A percentile compares a stretch with the other conserved stretches of the same genome.
Conservation (phyloP, 2,888 invertebrate species). For the Rhamphomyia laevipes region DNA sequence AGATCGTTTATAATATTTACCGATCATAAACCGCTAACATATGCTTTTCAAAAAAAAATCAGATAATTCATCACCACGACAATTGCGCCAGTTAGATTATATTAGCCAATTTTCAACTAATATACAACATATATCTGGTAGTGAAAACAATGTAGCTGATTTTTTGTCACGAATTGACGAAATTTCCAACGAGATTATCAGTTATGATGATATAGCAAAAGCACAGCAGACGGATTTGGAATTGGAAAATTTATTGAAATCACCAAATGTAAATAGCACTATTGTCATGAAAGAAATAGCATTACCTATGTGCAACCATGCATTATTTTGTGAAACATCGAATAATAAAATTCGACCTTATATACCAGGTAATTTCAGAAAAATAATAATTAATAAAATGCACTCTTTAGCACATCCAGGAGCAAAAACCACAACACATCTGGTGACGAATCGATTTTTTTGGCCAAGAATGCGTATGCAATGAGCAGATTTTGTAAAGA, state of each 20-base stretch:
- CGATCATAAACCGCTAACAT: constrained; percentile 13
- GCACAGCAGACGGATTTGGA: neutral
- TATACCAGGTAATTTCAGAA: constrained; percentile 3
- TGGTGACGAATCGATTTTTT: constrained; percentile 3
- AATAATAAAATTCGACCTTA: constrained; percentile 6
- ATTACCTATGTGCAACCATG: neutral
- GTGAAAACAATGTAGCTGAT: constrained; percentile 6
- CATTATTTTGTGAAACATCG: constrained; percentile 4
- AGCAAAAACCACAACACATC: neutral
- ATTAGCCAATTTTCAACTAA: constrained; percentile 9
- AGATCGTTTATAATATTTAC: constrained; percentile 7
- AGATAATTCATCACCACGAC: constrained; percentile 24
- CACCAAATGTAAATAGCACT: neutral
- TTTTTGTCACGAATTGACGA: constrained; percentile 1
- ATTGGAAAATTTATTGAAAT: neutral
- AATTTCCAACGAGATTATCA: neutral
- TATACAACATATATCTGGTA: constrained; percentile 7
- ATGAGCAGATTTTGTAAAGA: neutral
- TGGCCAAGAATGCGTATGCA: constrained; percentile 9
- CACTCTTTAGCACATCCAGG: constrained; percentile 8
- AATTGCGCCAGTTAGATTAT: constrained; percentile 20
- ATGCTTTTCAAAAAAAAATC: constrained; percentile 20
- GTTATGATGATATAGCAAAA: constrained; percentile 1
- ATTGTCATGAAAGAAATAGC: constrained; percentile 2
- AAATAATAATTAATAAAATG: neutral